Base-by-base conservation (phyloP, 2,797 vertebrate species). In the Cuniculus paca region DNA sequence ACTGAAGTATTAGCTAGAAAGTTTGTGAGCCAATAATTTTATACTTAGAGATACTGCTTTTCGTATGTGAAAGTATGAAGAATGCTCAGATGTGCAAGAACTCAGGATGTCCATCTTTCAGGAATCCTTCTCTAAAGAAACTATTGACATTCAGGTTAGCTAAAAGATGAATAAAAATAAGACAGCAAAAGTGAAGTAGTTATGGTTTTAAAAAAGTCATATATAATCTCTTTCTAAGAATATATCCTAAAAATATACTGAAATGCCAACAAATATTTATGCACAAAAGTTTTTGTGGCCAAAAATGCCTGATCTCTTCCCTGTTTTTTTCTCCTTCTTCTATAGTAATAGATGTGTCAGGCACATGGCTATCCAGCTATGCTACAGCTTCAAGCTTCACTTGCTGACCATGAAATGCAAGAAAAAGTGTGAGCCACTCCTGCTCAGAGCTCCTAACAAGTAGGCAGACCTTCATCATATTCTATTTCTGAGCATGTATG, bases 191-290 rank as follows among this genome's bases (percentile, higher is more conserved):
- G 5, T 54, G 13, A 84, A 78, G 31, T n/a, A 60, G 60, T 72
- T 81, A 24, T 63, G 39, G 2, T 16, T 95, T 94, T 36, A 79
- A 96, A 78, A 8, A 20, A 78, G 16, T 77, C 48, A 36, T 70
- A 68, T 39, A 95, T 84, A 77, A 8, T 90, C 78, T 87, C 20
- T 26, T 88, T 80, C 13, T 42, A 80, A 96, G 34, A 96, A 81
- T 75, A 60, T 83, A 84, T 16, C 26, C 39, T 95, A 85, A 94
- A 83, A 95, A 85, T 60, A 50, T 48, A 58, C 9, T 65, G 19
- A 95, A 88, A 90, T 90, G 14, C 52, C 86, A 95, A 36, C 28
- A 94, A 92, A 92, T 84, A 95, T 58, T 90, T 92, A 17, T 83
- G 7, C 13, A 84, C 50, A 80, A 65, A 94, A 80, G 81, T n/a